Evolutionary conservation across 2,888 invertebrate genomes (phyloP).

Genomic region (Acanthococcus lagerstroemiae): DNA sequence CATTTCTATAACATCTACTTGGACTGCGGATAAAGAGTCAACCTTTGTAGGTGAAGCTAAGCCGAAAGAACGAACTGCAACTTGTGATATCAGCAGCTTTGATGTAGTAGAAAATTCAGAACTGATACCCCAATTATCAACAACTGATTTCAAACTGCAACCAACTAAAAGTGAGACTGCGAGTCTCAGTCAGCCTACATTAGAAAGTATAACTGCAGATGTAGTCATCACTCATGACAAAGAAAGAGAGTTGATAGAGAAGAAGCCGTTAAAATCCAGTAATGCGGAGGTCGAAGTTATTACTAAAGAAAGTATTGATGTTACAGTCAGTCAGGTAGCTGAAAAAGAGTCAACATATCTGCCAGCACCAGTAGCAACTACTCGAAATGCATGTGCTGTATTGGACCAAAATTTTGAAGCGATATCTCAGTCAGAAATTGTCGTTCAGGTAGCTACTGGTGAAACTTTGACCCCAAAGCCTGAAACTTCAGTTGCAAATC

Average conservation of each 20-base stretch:
- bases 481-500: slow-evolving; percentile 7
- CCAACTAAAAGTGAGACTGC: slow-evolving; percentile 40
- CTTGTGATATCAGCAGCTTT: slow-evolving; percentile 37
- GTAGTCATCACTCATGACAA: slow-evolving; percentile 44
- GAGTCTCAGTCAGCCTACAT: slow-evolving; percentile 17
- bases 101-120: slow-evolving; percentile 46
- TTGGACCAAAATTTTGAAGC: not conserved
- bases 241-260: slow-evolving; percentile 41
- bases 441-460: slow-evolving; percentile 38
- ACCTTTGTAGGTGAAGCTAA: slow-evolving; percentile 37
- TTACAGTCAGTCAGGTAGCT: slow-evolving; percentile 38
- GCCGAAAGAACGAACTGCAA: slow-evolving; percentile 35
- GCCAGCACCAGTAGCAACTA: slow-evolving; percentile 29
- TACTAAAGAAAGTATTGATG: slow-evolving; percentile 40
- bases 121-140: slow-evolving; percentile 41
- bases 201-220: slow-evolving; percentile 45
- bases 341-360: slow-evolving; percentile 48
- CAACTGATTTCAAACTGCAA: slow-evolving; percentile 36
- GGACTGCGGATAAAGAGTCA: slow-evolving; percentile 44
- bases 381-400: slow-evolving; percentile 35
- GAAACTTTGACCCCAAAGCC: slow-evolving; percentile 31
- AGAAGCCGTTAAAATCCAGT: slow-evolving; percentile 39
- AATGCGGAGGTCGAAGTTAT: slow-evolving; percentile 42
- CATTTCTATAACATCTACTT: slow-evolving; percentile 10
- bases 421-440: slow-evolving; percentile 35